Evolutionary conservation across 1,140 invertebrate genomes (phyloP), one percentile per base, ranked within the genome.

Genomic region (Brachionus koreanus): DNA sequence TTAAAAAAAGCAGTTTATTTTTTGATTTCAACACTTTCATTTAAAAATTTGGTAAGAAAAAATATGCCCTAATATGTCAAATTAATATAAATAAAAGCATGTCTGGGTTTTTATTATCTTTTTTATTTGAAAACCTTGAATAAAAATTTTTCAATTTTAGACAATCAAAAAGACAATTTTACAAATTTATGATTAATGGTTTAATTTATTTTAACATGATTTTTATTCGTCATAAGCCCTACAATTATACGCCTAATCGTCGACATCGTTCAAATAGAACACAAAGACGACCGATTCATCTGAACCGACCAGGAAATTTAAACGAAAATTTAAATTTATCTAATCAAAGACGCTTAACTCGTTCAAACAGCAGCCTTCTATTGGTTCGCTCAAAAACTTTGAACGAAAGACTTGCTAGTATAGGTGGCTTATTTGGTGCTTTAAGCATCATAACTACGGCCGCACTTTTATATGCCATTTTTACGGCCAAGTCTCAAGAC

Each of bases 351-450:
- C 69, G 12, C 10, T 10, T 35, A 7, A 46, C 23, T 29, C 7
- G 19, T 9, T 43, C 69, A 16, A 25, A 42, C 4, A 46, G 39
- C 10, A 72, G 67, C n/a, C 10, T 74, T 23, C 19, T 43, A n/a
- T 49, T 74, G 23, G 43, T 74, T 25, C 69, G 69, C 5, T 74
- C 69, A 10, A 74, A 46, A 46, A 74, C 69, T 2, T 25, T 74
- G 16, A 74, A 74, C 12, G 69, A 74, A 74, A 74, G 42, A 74
- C 5, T 74, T 4, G 69, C 69, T 6, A 74, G 69, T 74, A 74
- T 74, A 25, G 69, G 69, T 49, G 69, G 69, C 12, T 39, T 74
- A 19, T 74, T 74, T n/a, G 69, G 69, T 25, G 69, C 42, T 74
- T 74, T 74, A 19, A 74, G 69, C n/a, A 74, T 74, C 25, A 46